Evolutionary conservation across 2,888 invertebrate species (phyloP).

Genomic region (Andrena camellia): DNA sequence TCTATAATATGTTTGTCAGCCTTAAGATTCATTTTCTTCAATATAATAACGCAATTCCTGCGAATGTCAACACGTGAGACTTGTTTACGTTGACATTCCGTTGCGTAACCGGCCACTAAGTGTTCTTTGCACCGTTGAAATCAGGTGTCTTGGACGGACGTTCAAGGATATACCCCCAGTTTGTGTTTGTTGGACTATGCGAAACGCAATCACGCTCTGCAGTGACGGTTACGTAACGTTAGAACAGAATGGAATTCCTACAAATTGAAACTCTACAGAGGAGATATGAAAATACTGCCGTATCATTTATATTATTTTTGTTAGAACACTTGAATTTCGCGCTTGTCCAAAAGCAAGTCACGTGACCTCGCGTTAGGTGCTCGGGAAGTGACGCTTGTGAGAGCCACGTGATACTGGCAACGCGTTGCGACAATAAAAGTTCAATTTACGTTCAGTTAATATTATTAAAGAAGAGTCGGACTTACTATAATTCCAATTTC

Average conservation of each 20-base stretch:
- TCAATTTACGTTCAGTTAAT: too few species aligned
- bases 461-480: too few species aligned
- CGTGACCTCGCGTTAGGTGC: too few species aligned
- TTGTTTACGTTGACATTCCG: constrained; percentile 47
- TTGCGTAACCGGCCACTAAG: constrained; percentile 56
- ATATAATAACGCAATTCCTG: constrained; percentile 1
- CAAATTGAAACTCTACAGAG: background rate
- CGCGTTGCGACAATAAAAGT: too few species aligned
- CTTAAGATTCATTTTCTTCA: constrained; percentile 17
- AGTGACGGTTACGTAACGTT: constrained; percentile 15
- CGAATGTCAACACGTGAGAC: constrained; percentile 6
- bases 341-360: too few species aligned
- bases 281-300: background rate
- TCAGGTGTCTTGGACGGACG: constrained; percentile 41
- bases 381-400: too few species aligned
- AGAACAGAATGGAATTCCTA: background rate
- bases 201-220: constrained; percentile 30
- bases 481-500: too few species aligned
- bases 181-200: constrained; percentile 29
- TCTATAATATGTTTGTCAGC: too few species aligned
- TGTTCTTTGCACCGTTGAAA: constrained; percentile 61
- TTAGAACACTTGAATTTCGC: too few species aligned
- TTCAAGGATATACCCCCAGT: constrained; percentile 62
- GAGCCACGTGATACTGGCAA: too few species aligned
- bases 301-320: background rate